These are phyloP conservation scores for Matsumurasca onukii DNA, from an alignment of 1,140 invertebrate genomes.

Conservation along the genomic window DNA sequence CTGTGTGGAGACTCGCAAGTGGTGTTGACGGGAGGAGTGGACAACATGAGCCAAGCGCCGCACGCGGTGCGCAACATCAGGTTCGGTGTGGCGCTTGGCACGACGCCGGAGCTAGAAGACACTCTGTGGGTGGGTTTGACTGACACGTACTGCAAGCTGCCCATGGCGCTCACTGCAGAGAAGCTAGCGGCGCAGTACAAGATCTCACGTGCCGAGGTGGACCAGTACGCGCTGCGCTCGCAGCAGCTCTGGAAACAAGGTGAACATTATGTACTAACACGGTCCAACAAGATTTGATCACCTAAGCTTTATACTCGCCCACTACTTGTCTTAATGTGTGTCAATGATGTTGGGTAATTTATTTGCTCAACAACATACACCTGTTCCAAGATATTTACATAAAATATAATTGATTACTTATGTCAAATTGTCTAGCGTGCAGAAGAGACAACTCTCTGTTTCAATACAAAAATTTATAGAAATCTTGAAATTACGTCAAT, in stretches of 20 bases:
- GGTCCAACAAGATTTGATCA: conserved; percentile 17
- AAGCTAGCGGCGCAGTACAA: conserved; percentile 92
- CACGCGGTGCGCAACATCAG: conserved; percentile 82
- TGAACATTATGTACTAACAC: conserved; percentile 44
- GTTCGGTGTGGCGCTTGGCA: conserved; percentile 89
- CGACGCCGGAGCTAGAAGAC: conserved; percentile 84
- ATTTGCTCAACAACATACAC: conserved; percentile 6
- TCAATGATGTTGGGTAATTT: neutral
- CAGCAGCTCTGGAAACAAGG: conserved; percentile 80
- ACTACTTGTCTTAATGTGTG: conserved; percentile 7
- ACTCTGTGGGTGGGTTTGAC: conserved; percentile 88
- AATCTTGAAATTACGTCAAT: no score
- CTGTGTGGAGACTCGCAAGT: conserved; percentile 81
- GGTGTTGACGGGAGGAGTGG: conserved; percentile 87
- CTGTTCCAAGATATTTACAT: no score
- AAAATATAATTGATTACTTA: no score
- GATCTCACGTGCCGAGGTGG: conserved; percentile 82
- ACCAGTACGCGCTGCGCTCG: conserved; percentile 85
- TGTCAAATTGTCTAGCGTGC: no score
- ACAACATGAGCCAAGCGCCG: conserved; percentile 96
- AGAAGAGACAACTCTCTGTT: no score
- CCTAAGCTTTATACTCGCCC: neutral
- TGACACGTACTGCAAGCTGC: conserved; percentile 86
- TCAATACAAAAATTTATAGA: no score
- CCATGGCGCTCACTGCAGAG: conserved; percentile 98